Evolutionary conservation across 2,888 invertebrate species (phyloP).

Genomic region (Crioceris asparagi): DNA sequence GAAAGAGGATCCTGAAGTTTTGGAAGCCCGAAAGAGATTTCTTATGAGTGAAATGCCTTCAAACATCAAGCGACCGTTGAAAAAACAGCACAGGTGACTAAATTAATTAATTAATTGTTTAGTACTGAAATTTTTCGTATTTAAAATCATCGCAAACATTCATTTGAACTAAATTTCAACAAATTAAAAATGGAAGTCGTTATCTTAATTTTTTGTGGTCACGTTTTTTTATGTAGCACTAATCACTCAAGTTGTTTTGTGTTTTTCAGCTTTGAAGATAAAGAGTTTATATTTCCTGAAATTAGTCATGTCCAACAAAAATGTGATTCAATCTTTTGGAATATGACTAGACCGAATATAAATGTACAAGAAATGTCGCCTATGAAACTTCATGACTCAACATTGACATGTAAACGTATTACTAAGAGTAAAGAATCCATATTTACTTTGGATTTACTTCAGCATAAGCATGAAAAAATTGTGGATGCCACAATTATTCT

Average conservation of each 20-base stretch:
- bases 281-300: conserved; percentile 44
- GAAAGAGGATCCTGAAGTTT: conserved; percentile 44
- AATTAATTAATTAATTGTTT: no score
- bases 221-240: conserved; percentile 2
- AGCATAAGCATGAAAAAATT: conserved; percentile 22
- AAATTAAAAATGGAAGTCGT: no score
- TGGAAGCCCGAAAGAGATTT: conserved; percentile 58
- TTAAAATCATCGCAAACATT: no score
- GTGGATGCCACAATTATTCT: conserved; percentile 34
- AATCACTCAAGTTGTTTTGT: background rate
- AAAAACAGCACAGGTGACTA: conserved; percentile 39
- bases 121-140: no score
- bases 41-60: conserved; percentile 62
- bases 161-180: conserved; percentile 1
- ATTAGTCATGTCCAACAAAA: conserved; percentile 56
- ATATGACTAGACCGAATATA: conserved; percentile 27
- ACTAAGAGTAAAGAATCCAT: no score
- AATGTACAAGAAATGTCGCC: conserved; percentile 12
- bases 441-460: no score
- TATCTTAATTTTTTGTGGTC: no score
- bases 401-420: no score
- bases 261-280: conserved; percentile 31
- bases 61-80: conserved; percentile 45
- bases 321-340: conserved; percentile 30
- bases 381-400: conserved; percentile 3